Base-by-base conservation (phyloP, 2,797 vertebrate species). In the Ptychobarbus kaznakovi region DNA sequence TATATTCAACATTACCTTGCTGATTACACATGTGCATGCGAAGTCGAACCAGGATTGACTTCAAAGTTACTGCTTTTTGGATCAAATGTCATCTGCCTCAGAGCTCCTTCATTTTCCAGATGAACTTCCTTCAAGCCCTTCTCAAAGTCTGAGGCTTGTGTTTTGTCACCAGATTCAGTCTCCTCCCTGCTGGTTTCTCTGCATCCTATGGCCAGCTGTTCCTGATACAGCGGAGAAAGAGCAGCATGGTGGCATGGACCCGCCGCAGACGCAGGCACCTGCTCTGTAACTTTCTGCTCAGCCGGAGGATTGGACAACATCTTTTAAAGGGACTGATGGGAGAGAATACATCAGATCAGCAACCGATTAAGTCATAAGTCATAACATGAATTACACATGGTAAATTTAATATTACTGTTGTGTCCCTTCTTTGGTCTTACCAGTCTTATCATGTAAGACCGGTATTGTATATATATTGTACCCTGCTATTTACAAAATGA, bases 291-390 rank as follows among this genome's bases (percentile, higher is more conserved):
- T 80, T 53, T 90, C 49, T 88, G 79, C 28, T 87, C 88, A 25
- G 87, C 86, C 42, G 83, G 80, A 53, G 86, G 86, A 84, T 88
- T 89, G 74, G 91, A 91, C 72, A 92, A 79, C 90, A 92, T 91
- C 89, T 86, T 89, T 80, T 61, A 35, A 46, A 81, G 49, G 4
- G 65, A 70, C 85, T 78, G 80, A 35, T 51, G 12, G 3, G 65
- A 35, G 9, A 82, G 42, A 61, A 66, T 18, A 35, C 7, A n/a
- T 70, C 16, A 66, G 9, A 69, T 2, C 12, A 16, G 38, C 16
- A 28, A 20, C n/a, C 1, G 9, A 49, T 53, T 46, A 25, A 12
- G 16, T 44, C 9, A n/a, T 1, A n/a, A n/a, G 6, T 20, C 65
- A 76, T 49, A 15, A 15, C 5, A 63, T 73, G 1, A 79, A 38